A percentile compares a stretch with the other conserved stretches of the same genome.
Evolutionary conservation across 2,113 vertebrate species (phyloP).

Genomic region (Cyanoderma ruficeps): DNA sequence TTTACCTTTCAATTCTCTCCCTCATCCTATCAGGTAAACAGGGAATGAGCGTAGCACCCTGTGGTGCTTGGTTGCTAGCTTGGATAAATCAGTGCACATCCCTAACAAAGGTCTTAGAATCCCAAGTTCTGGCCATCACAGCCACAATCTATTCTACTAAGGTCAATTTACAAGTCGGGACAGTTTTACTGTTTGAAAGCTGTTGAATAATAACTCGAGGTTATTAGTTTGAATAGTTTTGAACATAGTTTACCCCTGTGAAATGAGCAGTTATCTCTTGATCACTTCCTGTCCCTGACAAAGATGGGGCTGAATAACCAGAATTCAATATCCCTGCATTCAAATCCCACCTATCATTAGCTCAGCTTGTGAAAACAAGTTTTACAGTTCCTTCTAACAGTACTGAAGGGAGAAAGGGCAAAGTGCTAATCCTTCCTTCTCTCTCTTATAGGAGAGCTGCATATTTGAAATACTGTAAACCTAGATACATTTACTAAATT

Average conservation of each 20-base stretch:
- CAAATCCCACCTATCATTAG: not conserved
- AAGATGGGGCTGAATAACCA: not conserved
- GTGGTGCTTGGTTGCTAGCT: not conserved
- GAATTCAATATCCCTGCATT: not conserved
- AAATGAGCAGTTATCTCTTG: not conserved
- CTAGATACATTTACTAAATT: constrained; percentile 34
- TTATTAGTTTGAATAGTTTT: not conserved
- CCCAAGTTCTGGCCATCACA: not conserved
- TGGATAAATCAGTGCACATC: not conserved
- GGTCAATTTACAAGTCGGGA: not conserved
- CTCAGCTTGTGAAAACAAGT: not conserved
- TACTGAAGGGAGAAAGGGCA: not conserved
- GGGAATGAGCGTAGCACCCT: not conserved
- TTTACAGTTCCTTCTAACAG: not conserved
- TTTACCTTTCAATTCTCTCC: not conserved
- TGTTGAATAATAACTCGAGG: not conserved
- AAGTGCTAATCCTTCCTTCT: not conserved
- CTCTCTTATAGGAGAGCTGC: not conserved
- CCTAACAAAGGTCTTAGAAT: not conserved
- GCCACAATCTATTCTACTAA: not conserved
- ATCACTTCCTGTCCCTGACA: not conserved
- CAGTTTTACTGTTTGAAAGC: not conserved
- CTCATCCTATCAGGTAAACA: not conserved
- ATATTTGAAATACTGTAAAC: constrained; percentile 3
- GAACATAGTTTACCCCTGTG: not conserved